Conservation (phyloP, 1,140 invertebrate genomes). For the Drosophila nasuta region DNA sequence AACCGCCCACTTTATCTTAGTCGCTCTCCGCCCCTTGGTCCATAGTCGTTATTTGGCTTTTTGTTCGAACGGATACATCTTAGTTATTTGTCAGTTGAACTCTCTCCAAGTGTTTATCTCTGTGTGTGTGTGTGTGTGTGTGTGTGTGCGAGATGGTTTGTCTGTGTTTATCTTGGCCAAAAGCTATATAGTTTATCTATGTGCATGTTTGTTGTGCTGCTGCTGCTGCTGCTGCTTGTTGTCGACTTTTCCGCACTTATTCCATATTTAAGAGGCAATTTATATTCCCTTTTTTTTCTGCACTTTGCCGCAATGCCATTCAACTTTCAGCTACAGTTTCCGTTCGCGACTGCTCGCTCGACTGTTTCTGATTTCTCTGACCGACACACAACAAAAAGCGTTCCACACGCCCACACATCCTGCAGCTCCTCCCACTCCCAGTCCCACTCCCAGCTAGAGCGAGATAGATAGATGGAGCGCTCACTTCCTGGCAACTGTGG, state of each 20-base stretch:
- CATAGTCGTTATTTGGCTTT: conserved; percentile 30
- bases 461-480: neutral
- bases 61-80: conserved; percentile 49
- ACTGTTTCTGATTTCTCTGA: conserved; percentile 53
- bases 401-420: conserved; percentile 34
- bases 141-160: conserved; percentile 15
- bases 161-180: conserved; percentile 75
- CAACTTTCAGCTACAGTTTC: conserved; percentile 56
- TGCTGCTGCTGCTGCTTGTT: conserved; percentile 29
- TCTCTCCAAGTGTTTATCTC: no score
- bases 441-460: neutral
- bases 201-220: conserved; percentile 67
- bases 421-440: neutral
- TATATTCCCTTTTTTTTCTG: conserved; percentile 84
- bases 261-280: conserved; percentile 85
- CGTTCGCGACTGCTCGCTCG: conserved; percentile 48
- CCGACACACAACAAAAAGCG: conserved; percentile 37
- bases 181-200: conserved; percentile 80
- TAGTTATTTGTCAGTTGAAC: conserved; percentile 42
- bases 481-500: conserved; percentile 14
- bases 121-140: conserved; percentile 34
- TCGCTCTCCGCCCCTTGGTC: conserved; percentile 10
- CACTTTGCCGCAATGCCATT: conserved; percentile 50
- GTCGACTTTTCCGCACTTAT: conserved; percentile 79
- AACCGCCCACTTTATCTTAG: conserved; percentile 68